Conservation (phyloP, 1,140 invertebrate genomes). For the Drosophila suzukii region DNA sequence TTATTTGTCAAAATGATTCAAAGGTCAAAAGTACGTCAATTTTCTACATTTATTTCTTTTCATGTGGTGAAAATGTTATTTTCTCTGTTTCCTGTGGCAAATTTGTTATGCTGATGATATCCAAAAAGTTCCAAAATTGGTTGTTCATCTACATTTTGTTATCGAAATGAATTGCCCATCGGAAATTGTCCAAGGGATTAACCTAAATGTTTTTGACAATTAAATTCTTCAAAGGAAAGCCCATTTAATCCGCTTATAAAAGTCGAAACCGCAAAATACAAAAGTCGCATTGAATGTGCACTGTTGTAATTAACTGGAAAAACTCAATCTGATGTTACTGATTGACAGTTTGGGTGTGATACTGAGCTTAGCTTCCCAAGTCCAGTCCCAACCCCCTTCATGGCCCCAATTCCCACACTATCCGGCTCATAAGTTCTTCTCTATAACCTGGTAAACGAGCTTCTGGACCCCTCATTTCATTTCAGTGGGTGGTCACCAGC, state of each 20-base stretch:
- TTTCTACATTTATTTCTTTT: no score
- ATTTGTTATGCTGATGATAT: not conserved
- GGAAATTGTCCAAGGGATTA: conserved; percentile 9
- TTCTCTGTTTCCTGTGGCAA: no score
- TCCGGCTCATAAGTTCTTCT: no score
- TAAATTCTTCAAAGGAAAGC: not conserved
- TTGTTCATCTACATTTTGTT: not conserved
- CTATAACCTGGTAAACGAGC: not conserved
- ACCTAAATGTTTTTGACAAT: conserved; percentile 13
- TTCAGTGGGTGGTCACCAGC: not conserved
- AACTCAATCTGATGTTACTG: not conserved
- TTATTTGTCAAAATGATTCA: no score
- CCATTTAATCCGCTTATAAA: conserved; percentile 9
- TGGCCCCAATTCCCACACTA: no score
- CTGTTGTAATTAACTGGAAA: conserved; percentile 15
- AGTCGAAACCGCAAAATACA: conserved; percentile 9
- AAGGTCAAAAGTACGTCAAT: no score
- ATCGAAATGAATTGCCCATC: not conserved
- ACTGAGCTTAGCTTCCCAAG: no score
- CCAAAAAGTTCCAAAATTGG: not conserved
- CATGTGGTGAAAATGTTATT: no score
- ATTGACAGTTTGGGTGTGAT: not conserved
- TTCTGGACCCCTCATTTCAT: not conserved
- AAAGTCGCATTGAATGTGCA: conserved; percentile 6
- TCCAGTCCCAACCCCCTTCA: no score